Conservation (phyloP, 2,888 invertebrate genomes). For the Lysandra coridon region DNA sequence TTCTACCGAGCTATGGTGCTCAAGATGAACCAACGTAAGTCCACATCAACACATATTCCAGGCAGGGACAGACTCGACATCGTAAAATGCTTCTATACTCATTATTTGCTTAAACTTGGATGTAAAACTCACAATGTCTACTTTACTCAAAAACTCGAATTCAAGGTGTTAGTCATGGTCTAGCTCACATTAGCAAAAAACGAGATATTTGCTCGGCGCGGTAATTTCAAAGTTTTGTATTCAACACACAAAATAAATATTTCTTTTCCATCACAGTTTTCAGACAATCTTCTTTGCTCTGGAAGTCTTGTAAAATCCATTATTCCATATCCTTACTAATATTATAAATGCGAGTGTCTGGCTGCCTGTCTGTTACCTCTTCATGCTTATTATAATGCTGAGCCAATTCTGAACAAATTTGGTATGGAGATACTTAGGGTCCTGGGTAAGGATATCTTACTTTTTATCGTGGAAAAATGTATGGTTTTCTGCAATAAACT, state of each 20-base stretch:
- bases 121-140: background rate
- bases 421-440: too few species aligned
- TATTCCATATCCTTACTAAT: too few species aligned
- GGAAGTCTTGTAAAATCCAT: too few species aligned
- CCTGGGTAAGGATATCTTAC: too few species aligned
- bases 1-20: slow-evolving; percentile 74
- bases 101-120: background rate
- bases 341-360: too few species aligned
- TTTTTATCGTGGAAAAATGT: too few species aligned
- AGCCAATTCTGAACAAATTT: too few species aligned
- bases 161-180: slow-evolving; percentile 28
- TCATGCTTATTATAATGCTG: too few species aligned
- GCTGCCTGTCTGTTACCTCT: too few species aligned
- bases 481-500: too few species aligned
- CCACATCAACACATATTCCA: background rate
- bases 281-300: background rate
- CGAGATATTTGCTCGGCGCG: background rate
- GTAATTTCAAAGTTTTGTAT: background rate
- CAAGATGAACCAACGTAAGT: slow-evolving; percentile 75
- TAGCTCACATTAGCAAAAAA: slow-evolving; percentile 25
- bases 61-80: background rate
- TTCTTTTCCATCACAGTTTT: background rate
- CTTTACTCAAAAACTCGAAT: background rate
- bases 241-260: background rate
- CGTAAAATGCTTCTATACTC: background rate